Percentiles rank a stretch among this genome's conserved stretches.
Conservation (phyloP, 2,797 vertebrate genomes). For the Pyrocephalus nanus region DNA sequence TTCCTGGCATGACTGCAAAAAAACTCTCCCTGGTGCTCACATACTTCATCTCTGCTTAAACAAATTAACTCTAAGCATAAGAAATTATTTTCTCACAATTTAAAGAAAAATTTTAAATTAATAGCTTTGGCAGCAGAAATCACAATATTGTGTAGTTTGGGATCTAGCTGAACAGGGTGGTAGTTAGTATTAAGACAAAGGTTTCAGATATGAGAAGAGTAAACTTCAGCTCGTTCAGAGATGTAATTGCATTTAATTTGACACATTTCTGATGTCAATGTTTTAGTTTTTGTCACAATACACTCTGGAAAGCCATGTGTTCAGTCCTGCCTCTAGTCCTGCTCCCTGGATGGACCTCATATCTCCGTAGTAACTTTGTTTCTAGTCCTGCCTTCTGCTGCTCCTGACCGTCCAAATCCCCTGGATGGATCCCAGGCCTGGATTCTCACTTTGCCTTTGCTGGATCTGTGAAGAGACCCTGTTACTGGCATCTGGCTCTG, state of each 20-base stretch:
- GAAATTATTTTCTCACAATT: not conserved
- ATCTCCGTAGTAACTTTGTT: not conserved
- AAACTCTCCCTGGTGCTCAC: not conserved
- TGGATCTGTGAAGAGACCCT: not conserved
- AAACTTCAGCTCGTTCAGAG: not conserved
- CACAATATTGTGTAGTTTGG: not conserved
- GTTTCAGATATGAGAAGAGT: not conserved
- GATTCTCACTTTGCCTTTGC: not conserved
- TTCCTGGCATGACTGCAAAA: not conserved
- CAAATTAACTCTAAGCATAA: not conserved
- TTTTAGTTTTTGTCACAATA: not conserved
- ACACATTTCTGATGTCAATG: not conserved
- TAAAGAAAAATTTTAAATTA: not conserved
- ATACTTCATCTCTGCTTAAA: not conserved
- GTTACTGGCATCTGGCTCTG: not conserved
- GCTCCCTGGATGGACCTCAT: fast-evolving
- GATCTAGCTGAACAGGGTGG: not conserved
- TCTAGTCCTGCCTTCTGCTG: not conserved
- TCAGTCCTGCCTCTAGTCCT: not conserved
- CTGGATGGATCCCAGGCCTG: not conserved
- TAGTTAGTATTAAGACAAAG: not conserved
- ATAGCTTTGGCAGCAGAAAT: not conserved
- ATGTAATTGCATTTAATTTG: not conserved
- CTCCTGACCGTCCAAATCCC: not conserved
- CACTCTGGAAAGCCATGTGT: not conserved